A percentile compares a stretch with the other conserved stretches of the same genome.
These are phyloP conservation scores for Neotoma lepida DNA, from an alignment of 2,113 vertebrate species.

Conservation along the genomic window DNA sequence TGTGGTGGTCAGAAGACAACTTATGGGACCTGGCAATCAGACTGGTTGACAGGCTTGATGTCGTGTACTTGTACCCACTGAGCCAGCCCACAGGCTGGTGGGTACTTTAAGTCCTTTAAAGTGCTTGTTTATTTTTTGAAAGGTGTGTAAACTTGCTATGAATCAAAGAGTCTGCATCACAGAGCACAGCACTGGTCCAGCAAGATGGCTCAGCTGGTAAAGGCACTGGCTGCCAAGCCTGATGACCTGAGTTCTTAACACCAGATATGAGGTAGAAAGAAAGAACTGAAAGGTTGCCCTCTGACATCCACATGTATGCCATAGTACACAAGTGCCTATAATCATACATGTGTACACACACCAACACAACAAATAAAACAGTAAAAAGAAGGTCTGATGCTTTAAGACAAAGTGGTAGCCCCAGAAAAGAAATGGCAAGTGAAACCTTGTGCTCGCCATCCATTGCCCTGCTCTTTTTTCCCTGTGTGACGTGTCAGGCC, in stretches of 20 bases:
- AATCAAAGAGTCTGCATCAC: background rate
- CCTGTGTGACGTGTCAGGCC: fast-evolving
- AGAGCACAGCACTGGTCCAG: background rate
- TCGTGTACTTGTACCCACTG: background rate
- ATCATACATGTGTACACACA: background rate
- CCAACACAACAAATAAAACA: too few species aligned
- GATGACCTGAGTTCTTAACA: background rate
- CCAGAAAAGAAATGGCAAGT: background rate
- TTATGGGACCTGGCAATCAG: background rate
- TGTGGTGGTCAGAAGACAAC: background rate
- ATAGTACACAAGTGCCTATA: background rate
- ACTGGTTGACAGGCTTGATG: background rate
- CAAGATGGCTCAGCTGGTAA: background rate
- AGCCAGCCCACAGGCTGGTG: background rate
- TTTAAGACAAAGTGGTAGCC: background rate
- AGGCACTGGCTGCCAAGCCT: background rate
- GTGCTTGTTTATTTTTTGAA: background rate
- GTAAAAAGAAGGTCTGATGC: background rate
- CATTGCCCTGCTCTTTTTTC: background rate
- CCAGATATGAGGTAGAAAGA: background rate
- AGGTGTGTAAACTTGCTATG: background rate
- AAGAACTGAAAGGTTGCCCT: background rate
- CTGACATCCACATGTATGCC: background rate
- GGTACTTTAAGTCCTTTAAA: conserved; percentile 10
- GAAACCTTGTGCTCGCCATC: background rate